Percentiles rank a stretch among this genome's conserved stretches.
phyloP scores from a whole-genome alignment of 2,888 invertebrate species.

The Sussaba pulchella region DNA sequence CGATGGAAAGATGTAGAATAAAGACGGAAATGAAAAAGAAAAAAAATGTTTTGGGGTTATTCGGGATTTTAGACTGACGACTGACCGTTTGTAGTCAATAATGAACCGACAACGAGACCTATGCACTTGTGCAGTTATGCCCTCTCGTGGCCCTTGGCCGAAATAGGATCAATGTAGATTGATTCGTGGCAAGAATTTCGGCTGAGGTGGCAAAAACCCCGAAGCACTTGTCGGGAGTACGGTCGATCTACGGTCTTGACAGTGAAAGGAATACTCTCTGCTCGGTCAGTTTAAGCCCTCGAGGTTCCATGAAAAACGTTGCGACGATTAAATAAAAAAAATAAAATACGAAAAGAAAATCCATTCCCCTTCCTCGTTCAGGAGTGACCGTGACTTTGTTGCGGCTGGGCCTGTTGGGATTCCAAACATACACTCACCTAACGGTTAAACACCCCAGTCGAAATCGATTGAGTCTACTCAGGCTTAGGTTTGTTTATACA shows the following conservation, averaged over 20 bases:
- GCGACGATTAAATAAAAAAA: not conserved
- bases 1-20: too few relatives aligned
- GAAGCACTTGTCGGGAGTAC: not conserved
- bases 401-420: too few relatives aligned
- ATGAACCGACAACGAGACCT: not conserved
- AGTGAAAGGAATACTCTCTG: not conserved
- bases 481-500: too few relatives aligned
- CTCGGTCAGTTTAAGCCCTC: not conserved
- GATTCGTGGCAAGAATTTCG: constrained; percentile 16
- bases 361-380: not conserved
- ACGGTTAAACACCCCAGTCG: not conserved
- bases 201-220: not conserved
- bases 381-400: not conserved
- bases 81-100: too few relatives aligned
- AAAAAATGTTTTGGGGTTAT: too few relatives aligned
- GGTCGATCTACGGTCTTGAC: not conserved
- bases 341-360: too few relatives aligned
- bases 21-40: too few relatives aligned
- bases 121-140: not conserved
- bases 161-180: constrained; percentile 42
- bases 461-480: not conserved
- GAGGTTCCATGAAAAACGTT: not conserved
- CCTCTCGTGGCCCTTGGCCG: constrained; percentile 46
- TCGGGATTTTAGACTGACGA: too few relatives aligned
- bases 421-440: not conserved